Evolutionary conservation across 2,113 vertebrate species (phyloP).

Genomic region (Rattus rattus): DNA sequence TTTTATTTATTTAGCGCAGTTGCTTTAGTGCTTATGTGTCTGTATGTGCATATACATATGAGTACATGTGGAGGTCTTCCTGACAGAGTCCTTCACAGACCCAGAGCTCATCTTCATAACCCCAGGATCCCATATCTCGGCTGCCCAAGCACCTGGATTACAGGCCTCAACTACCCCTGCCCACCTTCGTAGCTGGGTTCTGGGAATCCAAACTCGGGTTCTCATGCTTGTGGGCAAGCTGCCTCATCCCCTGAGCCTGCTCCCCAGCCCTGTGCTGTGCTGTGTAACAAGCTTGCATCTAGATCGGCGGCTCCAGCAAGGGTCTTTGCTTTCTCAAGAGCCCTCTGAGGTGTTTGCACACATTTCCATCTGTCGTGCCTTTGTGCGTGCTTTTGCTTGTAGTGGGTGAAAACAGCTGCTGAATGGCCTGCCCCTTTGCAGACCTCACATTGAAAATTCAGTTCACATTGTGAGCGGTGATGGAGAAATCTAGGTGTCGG

Average conservation of each 20-base stretch:
- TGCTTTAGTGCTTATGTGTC: not conserved
- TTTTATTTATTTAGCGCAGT: not conserved
- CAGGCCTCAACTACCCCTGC: not conserved
- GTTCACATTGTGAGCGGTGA: not conserved
- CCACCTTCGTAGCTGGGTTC: not conserved
- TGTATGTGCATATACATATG: not conserved
- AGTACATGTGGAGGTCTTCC: not conserved
- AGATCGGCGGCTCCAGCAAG: not conserved
- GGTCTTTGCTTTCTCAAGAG: not conserved
- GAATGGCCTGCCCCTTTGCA: not conserved
- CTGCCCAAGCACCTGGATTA: not conserved
- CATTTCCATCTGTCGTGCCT: not conserved
- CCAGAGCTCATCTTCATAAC: no score
- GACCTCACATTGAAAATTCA: not conserved
- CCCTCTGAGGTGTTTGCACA: not conserved
- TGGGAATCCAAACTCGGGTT: not conserved
- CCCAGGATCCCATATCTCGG: not conserved
- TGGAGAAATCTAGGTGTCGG: not conserved
- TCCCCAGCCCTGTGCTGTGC: not conserved
- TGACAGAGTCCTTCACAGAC: no score
- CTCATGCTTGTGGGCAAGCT: not conserved
- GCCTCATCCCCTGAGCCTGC: not conserved
- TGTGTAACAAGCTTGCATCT: not conserved
- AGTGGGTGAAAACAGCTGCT: not conserved
- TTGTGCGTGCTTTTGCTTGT: not conserved